A percentile compares a stretch with the other conserved stretches of the same genome.
Conservation (phyloP, 2,888 invertebrate genomes). For the Sthenelais limicola region DNA sequence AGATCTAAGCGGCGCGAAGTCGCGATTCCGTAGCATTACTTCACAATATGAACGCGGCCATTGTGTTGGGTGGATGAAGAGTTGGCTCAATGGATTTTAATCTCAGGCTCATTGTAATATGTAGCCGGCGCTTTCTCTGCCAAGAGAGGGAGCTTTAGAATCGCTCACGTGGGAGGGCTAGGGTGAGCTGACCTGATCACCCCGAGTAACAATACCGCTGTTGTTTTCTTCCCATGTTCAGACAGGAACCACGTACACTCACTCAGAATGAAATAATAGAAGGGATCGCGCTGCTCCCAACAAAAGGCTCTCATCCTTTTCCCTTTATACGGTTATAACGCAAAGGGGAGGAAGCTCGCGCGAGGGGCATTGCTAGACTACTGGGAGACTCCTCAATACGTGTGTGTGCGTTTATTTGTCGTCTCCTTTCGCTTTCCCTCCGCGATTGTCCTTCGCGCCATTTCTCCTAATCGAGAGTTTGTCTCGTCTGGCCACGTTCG, state of each 20-base stretch:
- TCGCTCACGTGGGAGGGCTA: constrained; percentile 6
- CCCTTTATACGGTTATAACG: too few species aligned
- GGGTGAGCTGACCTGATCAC: constrained; percentile 22
- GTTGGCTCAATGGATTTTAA: constrained; percentile 35
- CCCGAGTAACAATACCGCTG: constrained; percentile 11
- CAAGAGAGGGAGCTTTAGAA: constrained; percentile 17
- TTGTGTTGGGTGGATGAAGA: background rate
- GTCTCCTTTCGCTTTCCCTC: background rate
- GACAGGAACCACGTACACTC: constrained; percentile 17
- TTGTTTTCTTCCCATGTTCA: constrained; percentile 30
- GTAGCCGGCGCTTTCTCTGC: background rate
- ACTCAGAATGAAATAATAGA: too few species aligned
- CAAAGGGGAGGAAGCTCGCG: too few species aligned
- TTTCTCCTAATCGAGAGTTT: too few species aligned
- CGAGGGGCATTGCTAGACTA: too few species aligned
- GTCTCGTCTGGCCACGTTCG: too few species aligned
- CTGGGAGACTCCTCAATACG: too few species aligned
- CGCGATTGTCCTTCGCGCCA: background rate
- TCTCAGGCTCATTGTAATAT: constrained; percentile 8
- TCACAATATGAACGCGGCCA: constrained; percentile 22
- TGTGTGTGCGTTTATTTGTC: constrained; percentile 1
- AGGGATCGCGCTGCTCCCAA: too few species aligned
- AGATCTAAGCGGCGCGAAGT: constrained; percentile 14
- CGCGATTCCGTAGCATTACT: constrained; percentile 36
- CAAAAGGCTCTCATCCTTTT: too few species aligned